Percentiles rank a stretch among this genome's conserved stretches.
Conservation (phyloP, 2,797 vertebrate species). For the Peromyscus aztecus region DNA sequence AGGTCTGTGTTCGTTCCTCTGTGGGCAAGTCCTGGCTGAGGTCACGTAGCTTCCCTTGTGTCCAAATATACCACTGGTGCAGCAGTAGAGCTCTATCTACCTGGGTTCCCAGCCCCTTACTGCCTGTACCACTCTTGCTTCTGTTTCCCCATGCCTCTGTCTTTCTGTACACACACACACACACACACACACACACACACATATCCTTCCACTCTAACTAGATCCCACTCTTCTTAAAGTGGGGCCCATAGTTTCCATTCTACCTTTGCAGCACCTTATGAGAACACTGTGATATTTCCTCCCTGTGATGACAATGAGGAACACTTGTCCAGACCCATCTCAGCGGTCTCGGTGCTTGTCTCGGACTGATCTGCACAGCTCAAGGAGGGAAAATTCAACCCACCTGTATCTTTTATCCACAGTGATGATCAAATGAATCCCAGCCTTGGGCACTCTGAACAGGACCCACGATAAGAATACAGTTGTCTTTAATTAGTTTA, state of each 20-base stretch:
- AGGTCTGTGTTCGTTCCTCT: neutral
- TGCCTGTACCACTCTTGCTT: neutral
- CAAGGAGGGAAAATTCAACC: slow-evolving; percentile 10
- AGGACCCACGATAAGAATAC: neutral
- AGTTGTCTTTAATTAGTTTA: neutral
- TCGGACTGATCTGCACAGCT: neutral
- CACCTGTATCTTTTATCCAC: neutral
- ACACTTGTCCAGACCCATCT: neutral
- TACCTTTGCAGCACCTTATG: neutral
- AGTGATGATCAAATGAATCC: neutral
- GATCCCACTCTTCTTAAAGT: neutral
- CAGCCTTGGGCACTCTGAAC: neutral
- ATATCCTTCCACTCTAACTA: neutral
- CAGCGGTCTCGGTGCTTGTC: neutral
- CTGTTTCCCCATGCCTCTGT: neutral
- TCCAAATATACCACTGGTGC: neutral
- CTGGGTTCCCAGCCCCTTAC: neutral
- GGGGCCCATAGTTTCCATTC: neutral
- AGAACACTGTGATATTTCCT: neutral
- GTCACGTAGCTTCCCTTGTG: neutral
- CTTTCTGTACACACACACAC: neutral
- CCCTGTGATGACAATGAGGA: neutral
- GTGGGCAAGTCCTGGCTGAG: neutral
- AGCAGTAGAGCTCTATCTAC: neutral
- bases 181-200: neutral